Percentiles rank a stretch among this genome's conserved stretches.
Conservation (phyloP, 2,888 invertebrate species). For the Tenthredo livida region DNA sequence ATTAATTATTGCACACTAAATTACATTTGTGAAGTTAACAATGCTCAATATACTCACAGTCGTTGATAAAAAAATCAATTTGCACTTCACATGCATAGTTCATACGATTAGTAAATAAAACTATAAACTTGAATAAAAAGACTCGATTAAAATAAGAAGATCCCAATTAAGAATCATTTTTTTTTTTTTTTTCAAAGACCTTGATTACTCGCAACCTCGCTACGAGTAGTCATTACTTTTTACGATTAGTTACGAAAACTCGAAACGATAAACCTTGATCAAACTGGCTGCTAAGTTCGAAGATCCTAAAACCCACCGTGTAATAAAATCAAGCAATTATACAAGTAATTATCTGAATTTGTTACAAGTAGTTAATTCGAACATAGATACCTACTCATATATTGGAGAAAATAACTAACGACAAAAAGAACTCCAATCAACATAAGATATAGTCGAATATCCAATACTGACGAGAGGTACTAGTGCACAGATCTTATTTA, state of each 20-base stretch:
- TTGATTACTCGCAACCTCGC: background rate
- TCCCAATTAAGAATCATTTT: background rate
- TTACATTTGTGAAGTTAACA: background rate
- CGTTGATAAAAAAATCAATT: background rate
- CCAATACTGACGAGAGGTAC: background rate
- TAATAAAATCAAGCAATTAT: slow-evolving; percentile 19
- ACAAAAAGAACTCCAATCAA: background rate
- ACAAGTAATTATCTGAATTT: background rate
- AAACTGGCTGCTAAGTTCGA: background rate
- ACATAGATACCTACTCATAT: background rate
- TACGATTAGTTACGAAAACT: slow-evolving; percentile 8
- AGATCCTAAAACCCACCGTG: background rate
- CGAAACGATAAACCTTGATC: background rate
- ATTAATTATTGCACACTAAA: slow-evolving; percentile 8
- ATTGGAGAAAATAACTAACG: background rate
- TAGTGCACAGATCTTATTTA: background rate
- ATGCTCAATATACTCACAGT: background rate
- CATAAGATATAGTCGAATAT: background rate
- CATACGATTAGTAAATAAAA: background rate
- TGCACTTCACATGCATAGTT: background rate
- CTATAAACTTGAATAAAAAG: background rate
- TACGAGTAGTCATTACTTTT: background rate
- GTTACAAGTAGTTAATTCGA: background rate
- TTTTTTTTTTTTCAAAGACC: background rate
- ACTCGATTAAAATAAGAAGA: background rate